Evolutionary conservation across 2,797 vertebrate species (phyloP).

Genomic region (Sternarchorhynchus goeldii): DNA sequence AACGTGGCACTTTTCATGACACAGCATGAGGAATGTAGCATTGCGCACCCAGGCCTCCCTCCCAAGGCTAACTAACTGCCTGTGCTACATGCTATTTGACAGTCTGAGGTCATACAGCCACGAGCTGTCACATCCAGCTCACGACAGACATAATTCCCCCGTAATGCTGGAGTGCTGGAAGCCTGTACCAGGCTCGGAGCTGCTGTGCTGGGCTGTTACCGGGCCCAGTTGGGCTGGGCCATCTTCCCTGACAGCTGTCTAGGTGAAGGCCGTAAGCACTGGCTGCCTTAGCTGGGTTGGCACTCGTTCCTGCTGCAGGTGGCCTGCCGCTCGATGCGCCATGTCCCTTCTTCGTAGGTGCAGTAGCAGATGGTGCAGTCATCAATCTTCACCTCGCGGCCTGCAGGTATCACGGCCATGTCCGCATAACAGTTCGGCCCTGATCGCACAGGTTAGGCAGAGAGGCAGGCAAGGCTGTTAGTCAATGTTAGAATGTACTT

Average conservation of each 20-base stretch:
- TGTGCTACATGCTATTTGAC: conserved; percentile 49
- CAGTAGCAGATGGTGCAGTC: conserved; percentile 99
- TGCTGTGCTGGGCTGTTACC: conserved; percentile 42
- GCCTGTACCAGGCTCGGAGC: conserved; percentile 33
- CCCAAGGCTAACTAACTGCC: conserved; percentile 38
- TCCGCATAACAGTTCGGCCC: conserved; percentile 98
- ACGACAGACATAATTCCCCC: conserved; percentile 43
- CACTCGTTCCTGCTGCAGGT: conserved; percentile 98
- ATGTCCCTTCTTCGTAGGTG: conserved; percentile 96
- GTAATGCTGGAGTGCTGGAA: conserved; percentile 40
- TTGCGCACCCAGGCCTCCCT: conserved; percentile 39
- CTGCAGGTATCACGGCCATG: conserved; percentile 92
- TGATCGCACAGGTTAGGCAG: conserved; percentile 62
- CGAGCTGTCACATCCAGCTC: conserved; percentile 50
- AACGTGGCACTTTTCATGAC: conserved; percentile 62
- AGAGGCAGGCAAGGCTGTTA: conserved; percentile 14
- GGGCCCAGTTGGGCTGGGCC: conserved; percentile 52
- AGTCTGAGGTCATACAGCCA: conserved; percentile 55
- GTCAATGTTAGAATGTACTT: conserved; percentile 12
- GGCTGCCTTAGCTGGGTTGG: conserved; percentile 83
- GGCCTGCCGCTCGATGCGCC: conserved; percentile 95
- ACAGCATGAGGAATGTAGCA: conserved; percentile 37
- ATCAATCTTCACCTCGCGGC: conserved; percentile 94
- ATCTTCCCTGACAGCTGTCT: conserved; percentile 63
- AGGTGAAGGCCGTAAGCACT: conserved; percentile 61